Percentiles rank a stretch among this genome's conserved stretches.
Evolutionary conservation across 2,113 vertebrate species (phyloP).

Genomic region (Chauna torquata): DNA sequence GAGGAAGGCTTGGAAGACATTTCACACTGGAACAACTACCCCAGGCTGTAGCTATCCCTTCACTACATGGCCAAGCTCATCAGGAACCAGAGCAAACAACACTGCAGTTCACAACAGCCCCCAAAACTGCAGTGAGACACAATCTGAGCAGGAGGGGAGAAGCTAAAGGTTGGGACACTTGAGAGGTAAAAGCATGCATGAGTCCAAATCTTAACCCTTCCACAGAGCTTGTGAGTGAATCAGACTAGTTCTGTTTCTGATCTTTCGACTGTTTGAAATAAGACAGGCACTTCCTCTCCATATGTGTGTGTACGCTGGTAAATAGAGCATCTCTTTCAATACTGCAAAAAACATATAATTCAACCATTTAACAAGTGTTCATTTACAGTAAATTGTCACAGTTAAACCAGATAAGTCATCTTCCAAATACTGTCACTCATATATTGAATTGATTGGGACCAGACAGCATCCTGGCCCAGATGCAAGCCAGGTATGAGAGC

Average conservation of each 20-base stretch:
- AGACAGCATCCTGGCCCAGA: background rate
- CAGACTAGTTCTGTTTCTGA: background rate
- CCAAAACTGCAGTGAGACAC: background rate
- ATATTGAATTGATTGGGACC: background rate
- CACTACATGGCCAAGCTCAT: background rate
- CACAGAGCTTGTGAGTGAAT: background rate
- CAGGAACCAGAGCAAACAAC: background rate
- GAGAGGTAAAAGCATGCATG: background rate
- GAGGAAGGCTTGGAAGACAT: background rate
- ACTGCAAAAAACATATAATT: background rate
- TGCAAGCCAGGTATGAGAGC: background rate
- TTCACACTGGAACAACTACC: background rate
- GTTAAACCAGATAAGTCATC: background rate
- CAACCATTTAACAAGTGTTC: background rate
- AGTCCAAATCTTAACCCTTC: background rate
- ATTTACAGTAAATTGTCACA: background rate
- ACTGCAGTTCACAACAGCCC: background rate
- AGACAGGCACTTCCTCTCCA: background rate
- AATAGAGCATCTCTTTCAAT: background rate
- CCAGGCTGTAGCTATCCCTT: background rate
- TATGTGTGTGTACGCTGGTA: background rate
- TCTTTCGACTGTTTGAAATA: background rate
- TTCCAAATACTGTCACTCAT: background rate
- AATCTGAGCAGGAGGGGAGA: background rate
- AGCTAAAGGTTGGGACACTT: background rate